Evolutionary conservation across 2,797 vertebrate species (phyloP), one percentile per base, ranked within the genome.

Genomic region (Lithobates pipiens): DNA sequence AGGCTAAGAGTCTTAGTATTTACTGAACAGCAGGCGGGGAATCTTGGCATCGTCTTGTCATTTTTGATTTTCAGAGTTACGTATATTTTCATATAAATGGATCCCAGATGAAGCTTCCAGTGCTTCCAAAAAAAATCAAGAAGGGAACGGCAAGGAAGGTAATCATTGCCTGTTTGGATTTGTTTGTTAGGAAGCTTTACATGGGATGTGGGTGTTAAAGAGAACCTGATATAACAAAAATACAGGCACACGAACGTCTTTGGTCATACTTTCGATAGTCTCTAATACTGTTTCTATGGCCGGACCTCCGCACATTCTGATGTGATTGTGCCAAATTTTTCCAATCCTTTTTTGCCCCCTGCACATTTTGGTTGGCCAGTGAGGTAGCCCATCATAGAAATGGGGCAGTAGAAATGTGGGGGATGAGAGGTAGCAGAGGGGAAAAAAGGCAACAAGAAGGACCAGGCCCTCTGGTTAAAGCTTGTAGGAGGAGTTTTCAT

Each of bases 1-100:
- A 54, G 27, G 67, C 21, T 32, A 54, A 80, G 36, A 80, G 32
- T 54, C 44, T 50, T 70, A 32, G 21, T 80, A 54, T 27, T 80
- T 34, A 80, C 65, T 5, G 65, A 34, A 80, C 27, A 70, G 18
- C 42, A 69, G 29, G 44, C 15, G 15, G 21, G 54, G 54, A 61
- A 23, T 2, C 8, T 25, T 67, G 27, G 65, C 65, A 5, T 29
- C 50, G 16, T 54, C 16, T 54, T 21, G 54, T 23, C 54, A 8
- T 61, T 23, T 57, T 23, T 61, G 54, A 18, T 21, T 61, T 61
- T 23, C 21, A 61, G 54, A 23, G 54, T 61, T 61, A 2, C 7
- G 7, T 61, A 23, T 61, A n/a, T 23, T 61, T 61, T 61, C 6
- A 29, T 15, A 67, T 29, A 67, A 67, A 67, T 67, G n/a, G 65